Evolutionary conservation across 2,797 vertebrate species (phyloP), one percentile per base, ranked within the genome.

Genomic region (Tapera naevia): DNA sequence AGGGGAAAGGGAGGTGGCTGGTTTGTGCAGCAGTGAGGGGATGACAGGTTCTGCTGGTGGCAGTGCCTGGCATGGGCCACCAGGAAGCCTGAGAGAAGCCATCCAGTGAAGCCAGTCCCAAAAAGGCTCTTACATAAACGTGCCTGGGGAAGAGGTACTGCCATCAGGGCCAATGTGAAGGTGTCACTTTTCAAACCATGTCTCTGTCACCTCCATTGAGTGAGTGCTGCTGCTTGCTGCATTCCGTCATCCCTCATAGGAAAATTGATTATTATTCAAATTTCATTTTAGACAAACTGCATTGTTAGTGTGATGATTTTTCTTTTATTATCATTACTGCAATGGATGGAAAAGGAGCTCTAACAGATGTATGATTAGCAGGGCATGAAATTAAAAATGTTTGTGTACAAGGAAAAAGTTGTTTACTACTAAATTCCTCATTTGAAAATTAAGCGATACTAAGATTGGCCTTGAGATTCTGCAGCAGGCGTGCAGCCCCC

Each of bases 311-410:
- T 0, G 4, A 80, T 50, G 84, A 93, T 97, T 97, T 97, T 97
- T 97, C 96, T 96, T 96, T 95, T 95, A 85, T 95, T 97, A 51
- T 96, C 25, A 5, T 94, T 96, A 95, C 89, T 84, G 90, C 64
- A 89, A 37, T 76, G 95, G 95, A 94, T 95, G 83, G 93, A 94
- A 94, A 96, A 94, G 88, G 86, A 95, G 94, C 93, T 97, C 91
- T 95, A 96, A 96, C 97, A 98, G 97, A 97, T 97, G 97, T 98
- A 97, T 96, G 97, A 97, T 97, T 97, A 98, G 96, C 97, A 97
- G 91, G 97, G 96, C 96, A 96, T 98, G 98, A 98, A 98, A 98
- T 98, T 97, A 97, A 97, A 98, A 97, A 97, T 97, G 94, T 97
- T 98, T 95, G 95, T 94, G 84, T 93, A 95, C 91, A 97, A 93